These are phyloP conservation scores for Venturia canescens DNA, from an alignment of 1,140 invertebrate genomes.

Conservation along the genomic window DNA sequence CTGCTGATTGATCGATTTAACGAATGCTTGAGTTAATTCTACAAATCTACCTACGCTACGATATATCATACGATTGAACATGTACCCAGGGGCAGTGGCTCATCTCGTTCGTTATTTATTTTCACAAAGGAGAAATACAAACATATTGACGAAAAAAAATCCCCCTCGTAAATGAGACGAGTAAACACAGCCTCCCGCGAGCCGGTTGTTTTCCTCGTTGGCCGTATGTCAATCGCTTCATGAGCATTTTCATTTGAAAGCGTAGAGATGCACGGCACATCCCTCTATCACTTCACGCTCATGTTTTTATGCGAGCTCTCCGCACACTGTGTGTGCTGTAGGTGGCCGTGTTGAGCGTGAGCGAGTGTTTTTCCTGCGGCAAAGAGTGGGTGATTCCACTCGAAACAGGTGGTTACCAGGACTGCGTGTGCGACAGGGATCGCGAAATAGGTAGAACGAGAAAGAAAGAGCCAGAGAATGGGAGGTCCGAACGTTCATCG, in stretches of 20 bases:
- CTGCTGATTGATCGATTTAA: background rate
- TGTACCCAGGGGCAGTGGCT: background rate
- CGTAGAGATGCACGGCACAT: slow-evolving; percentile 36
- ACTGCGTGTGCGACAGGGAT: slow-evolving; percentile 35
- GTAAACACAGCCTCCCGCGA: slow-evolving; percentile 30
- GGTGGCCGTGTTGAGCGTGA: slow-evolving; percentile 16
- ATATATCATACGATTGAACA: slow-evolving; percentile 21
- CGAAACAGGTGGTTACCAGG: slow-evolving; percentile 74
- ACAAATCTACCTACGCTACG: background rate
- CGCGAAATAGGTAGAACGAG: background rate
- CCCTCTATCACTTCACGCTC: slow-evolving; percentile 37
- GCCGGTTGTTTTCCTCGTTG: slow-evolving; percentile 58
- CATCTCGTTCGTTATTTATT: slow-evolving; percentile 61
- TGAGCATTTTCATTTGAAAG: slow-evolving; percentile 42
- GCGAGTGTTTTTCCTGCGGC: slow-evolving; percentile 43
- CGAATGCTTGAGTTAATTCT: slow-evolving; percentile 1
- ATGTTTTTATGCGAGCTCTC: slow-evolving; percentile 45
- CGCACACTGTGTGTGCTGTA: background rate
- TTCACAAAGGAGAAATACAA: slow-evolving; percentile 63
- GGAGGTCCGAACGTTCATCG: slow-evolving; percentile 50
- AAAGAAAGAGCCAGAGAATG: slow-evolving; percentile 50
- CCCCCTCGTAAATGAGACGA: slow-evolving; percentile 12
- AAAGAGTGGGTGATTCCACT: slow-evolving; percentile 56
- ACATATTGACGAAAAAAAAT: slow-evolving; percentile 56
- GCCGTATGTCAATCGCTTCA: slow-evolving; percentile 69